Conservation (phyloP, 1,140 invertebrate genomes). For the Dreissena polymorpha region DNA sequence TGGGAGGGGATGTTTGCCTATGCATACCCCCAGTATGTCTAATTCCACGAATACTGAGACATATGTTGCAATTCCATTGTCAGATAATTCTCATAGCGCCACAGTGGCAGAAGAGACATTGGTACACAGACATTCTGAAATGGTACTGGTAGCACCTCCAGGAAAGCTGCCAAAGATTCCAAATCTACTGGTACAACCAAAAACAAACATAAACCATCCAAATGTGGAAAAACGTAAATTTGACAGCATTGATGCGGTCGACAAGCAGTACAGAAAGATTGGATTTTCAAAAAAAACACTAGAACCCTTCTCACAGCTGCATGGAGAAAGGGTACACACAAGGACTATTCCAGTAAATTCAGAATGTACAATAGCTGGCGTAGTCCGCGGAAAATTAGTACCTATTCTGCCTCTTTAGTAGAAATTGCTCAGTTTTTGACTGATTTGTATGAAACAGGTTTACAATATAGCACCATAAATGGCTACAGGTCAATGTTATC, state of each 20-base stretch:
- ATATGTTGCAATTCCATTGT: constrained; percentile 50
- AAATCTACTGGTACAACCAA: constrained; percentile 16
- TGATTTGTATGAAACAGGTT: constrained; percentile 6
- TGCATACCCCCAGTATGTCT: constrained; percentile 56
- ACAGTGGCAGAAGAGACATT: constrained; percentile 33
- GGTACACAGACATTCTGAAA: constrained; percentile 44
- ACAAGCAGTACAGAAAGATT: constrained; percentile 29
- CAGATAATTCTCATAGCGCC: constrained; percentile 58
- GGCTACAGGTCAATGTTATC: constrained; percentile 56
- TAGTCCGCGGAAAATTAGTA: constrained; percentile 44
- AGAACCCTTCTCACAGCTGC: constrained; percentile 42
- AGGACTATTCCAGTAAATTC: constrained; percentile 41
- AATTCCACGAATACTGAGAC: constrained; percentile 44
- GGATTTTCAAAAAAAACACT: constrained; percentile 41
- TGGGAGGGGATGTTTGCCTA: constrained; percentile 51
- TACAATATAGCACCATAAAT: constrained; percentile 41
- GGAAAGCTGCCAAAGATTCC: constrained; percentile 16
- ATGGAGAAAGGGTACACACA: constrained; percentile 42
- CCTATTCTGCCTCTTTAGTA: constrained; percentile 32
- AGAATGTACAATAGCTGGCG: constrained; percentile 45
- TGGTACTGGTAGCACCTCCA: constrained; percentile 8
- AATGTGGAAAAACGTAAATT: constrained; percentile 28
- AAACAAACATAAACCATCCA: constrained; percentile 10
- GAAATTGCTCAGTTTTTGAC: constrained; percentile 39
- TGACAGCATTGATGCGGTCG: constrained; percentile 55